Evolutionary conservation across 2,888 invertebrate genomes (phyloP), one percentile per base, ranked within the genome.

Genomic region (Patella pellucida): DNA sequence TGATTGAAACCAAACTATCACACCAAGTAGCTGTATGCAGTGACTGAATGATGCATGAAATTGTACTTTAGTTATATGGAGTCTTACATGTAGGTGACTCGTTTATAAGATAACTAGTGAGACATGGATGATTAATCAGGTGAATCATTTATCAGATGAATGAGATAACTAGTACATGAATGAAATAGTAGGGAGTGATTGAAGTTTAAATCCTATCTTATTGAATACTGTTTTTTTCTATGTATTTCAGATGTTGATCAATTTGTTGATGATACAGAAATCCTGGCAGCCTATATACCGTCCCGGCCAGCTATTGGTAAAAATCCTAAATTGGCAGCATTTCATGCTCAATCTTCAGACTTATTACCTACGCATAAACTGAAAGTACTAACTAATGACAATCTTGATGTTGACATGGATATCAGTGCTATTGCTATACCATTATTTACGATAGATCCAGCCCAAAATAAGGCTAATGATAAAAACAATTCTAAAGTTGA

Each of bases 231-330:
- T 12, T 23, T 15, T n/a, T 62, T n/a, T 62, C 16, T 62, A 3
- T 62, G 5, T 12, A 14, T 62, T 62, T 62, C 62, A 62, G 62
- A 62, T 62, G 62, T 62, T 23, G 62, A 62, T 62, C 62, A 62
- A 23, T 62, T 62, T 62, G 62, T 62, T 5, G 62, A 62, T 23
- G 62, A 12, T 62, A 62, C 62, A 62, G 62, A 62, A 62, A 62
- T 62, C 19, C 12, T 62, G 62, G 62, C 62, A 9, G 9, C 23
- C 7, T 62, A 62, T 15, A 62, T 23, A 23, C 62, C 62, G 14
- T 62, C 19, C 9, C 19, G 62, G 14, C 62, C 62, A 23, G 62
- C 62, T 62, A 62, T 62, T 12, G 19, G 19, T 11, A 23, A 23
- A 19, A 62, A 62, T 14, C 62, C 19, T 62, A 62, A 62, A 62